Evolutionary conservation across 2,113 vertebrate genomes (phyloP).

Genomic region (Lepisosteus osseus): DNA sequence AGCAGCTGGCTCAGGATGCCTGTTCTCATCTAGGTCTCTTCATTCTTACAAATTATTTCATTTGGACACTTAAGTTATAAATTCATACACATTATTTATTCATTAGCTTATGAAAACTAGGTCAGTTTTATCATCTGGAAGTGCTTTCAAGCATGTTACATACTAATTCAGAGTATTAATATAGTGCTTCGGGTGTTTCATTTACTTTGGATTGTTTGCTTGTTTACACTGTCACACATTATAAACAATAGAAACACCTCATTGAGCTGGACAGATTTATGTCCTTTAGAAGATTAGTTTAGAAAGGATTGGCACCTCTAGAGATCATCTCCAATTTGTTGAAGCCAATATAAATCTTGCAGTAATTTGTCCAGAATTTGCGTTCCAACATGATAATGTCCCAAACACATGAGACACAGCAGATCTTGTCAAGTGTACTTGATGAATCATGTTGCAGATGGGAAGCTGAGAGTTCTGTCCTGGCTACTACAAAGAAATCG

Average conservation of each 20-base stretch:
- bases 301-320: background rate
- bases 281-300: constrained; percentile 16
- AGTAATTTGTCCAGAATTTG: constrained; percentile 10
- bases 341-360: constrained; percentile 10
- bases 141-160: constrained; percentile 46
- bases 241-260: constrained; percentile 13
- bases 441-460: too few relatives aligned
- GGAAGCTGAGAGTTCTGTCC: too few relatives aligned
- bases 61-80: constrained; percentile 31
- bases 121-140: constrained; percentile 44
- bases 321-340: constrained; percentile 5
- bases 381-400: background rate
- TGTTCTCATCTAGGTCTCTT: too few relatives aligned
- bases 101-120: constrained; percentile 47
- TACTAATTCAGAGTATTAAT: constrained; percentile 32
- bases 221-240: constrained; percentile 34
- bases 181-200: constrained; percentile 42
- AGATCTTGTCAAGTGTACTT: too few relatives aligned
- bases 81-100: constrained; percentile 57
- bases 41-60: too few relatives aligned
- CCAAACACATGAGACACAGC: background rate
- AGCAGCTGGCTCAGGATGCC: too few relatives aligned
- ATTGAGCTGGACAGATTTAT: constrained; percentile 7
- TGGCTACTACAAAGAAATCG: too few relatives aligned
- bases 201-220: constrained; percentile 43